A percentile compares a stretch with the other conserved stretches of the same genome.
Evolutionary conservation across 1,140 invertebrate genomes (phyloP).

Genomic region (Drosophila repletoides): DNA sequence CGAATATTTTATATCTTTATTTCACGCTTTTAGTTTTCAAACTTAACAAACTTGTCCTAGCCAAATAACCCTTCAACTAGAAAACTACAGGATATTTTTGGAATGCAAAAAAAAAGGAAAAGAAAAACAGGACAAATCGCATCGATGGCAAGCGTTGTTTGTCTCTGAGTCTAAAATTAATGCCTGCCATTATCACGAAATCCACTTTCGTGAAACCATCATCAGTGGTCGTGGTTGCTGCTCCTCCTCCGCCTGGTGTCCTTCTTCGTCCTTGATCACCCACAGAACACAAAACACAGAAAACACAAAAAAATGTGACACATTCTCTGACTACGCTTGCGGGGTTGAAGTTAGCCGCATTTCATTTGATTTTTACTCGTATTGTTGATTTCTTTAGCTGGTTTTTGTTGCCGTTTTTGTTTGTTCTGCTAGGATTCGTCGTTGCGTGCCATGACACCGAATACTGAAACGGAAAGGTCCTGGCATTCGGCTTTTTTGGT

Average conservation of each 20-base stretch:
- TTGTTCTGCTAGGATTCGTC: constrained; percentile 60
- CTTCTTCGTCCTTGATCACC: constrained; percentile 73
- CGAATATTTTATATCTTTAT: no score
- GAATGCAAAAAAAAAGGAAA: neutral
- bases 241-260: constrained; percentile 29
- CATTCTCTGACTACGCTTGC: neutral
- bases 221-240: constrained; percentile 7
- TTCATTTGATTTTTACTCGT: constrained; percentile 65
- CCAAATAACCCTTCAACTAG: no score
- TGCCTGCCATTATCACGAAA: constrained; percentile 68
- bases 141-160: neutral
- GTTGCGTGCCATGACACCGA: constrained; percentile 65
- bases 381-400: constrained; percentile 20
- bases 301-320: constrained; percentile 24
- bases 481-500: constrained; percentile 47
- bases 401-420: constrained; percentile 30
- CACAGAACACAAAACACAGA: no score
- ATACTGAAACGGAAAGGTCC: constrained; percentile 41
- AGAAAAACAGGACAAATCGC: neutral
- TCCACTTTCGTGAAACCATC: constrained; percentile 50
- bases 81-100: neutral
- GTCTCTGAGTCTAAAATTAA: constrained; percentile 55
- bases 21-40: no score
- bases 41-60: no score
- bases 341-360: constrained; percentile 14